A percentile compares a stretch with the other conserved stretches of the same genome.
Evolutionary conservation across 1,140 invertebrate genomes (phyloP).

Genomic region (Parapsyche elsis): DNA sequence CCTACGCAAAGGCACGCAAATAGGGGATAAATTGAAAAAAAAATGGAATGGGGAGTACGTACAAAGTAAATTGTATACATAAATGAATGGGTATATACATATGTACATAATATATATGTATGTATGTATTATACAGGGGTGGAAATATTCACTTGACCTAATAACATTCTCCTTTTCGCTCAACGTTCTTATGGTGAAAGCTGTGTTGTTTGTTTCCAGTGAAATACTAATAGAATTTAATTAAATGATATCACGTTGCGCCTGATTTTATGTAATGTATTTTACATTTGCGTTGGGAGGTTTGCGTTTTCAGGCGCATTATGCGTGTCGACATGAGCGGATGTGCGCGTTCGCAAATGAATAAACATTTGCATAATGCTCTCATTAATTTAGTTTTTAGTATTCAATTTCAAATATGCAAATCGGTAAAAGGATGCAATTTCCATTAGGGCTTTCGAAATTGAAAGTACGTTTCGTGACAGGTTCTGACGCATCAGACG

Average conservation of each 20-base stretch:
- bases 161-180: too few species aligned
- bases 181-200: too few species aligned
- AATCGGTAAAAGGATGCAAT: slow-evolving; percentile 3
- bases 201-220: too few species aligned
- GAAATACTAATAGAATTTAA: too few species aligned
- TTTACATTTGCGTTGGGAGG: neutral
- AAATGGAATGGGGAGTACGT: neutral
- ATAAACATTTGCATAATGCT: neutral
- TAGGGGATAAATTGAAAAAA: neutral
- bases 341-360: neutral
- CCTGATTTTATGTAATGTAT: neutral
- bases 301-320: neutral
- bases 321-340: neutral
- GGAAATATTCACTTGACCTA: too few species aligned
- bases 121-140: too few species aligned
- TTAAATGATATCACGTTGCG: neutral
- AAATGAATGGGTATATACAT: too few species aligned
- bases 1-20: neutral
- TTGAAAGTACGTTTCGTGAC: slow-evolving; percentile 8
- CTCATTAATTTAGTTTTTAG: slow-evolving; percentile 8
- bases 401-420: neutral
- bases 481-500: slow-evolving; percentile 6
- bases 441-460: slow-evolving; percentile 1
- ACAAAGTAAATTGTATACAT: neutral
- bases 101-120: too few species aligned